These are phyloP conservation scores for Varanus salvator DNA, from an alignment of 2,113 vertebrate species.

Conservation along the genomic window DNA sequence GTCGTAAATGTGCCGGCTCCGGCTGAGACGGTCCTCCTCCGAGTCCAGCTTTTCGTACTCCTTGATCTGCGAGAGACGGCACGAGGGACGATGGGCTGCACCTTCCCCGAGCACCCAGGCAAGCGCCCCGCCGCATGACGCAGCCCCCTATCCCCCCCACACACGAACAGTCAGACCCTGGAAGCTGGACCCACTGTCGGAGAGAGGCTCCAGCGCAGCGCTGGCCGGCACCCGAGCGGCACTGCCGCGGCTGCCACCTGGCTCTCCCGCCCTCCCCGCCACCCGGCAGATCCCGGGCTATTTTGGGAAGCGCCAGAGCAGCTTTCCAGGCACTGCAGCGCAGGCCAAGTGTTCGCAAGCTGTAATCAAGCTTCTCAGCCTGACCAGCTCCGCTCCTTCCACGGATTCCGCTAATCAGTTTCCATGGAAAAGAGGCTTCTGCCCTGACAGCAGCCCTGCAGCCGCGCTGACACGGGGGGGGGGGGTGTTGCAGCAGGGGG, in stretches of 20 bases:
- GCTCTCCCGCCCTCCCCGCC: no score
- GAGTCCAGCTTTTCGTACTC: slow-evolving; percentile 97
- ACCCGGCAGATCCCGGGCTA: background rate
- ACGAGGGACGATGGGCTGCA: background rate
- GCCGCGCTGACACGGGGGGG: background rate
- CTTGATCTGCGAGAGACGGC: slow-evolving; percentile 80
- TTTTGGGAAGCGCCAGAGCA: background rate
- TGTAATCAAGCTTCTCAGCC: background rate
- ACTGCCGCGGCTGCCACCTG: no score
- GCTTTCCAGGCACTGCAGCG: background rate
- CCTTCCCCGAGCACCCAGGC: background rate
- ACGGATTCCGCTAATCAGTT: slow-evolving; percentile 6
- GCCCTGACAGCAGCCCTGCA: background rate
- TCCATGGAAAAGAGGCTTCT: background rate
- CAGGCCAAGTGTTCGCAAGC: background rate
- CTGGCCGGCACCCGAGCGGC: no score
- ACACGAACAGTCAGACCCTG: no score
- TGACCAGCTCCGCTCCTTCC: background rate
- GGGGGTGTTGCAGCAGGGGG: background rate
- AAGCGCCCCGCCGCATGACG: no score
- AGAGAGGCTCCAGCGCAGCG: no score
- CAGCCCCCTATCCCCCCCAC: no score
- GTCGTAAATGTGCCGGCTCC: slow-evolving; percentile 95
- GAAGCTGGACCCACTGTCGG: no score
- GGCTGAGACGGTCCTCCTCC: slow-evolving; percentile 87